Percentiles rank a stretch among this genome's conserved stretches.
phyloP scores from a whole-genome alignment of 2,113 vertebrate genomes.

The Charina bottae region DNA sequence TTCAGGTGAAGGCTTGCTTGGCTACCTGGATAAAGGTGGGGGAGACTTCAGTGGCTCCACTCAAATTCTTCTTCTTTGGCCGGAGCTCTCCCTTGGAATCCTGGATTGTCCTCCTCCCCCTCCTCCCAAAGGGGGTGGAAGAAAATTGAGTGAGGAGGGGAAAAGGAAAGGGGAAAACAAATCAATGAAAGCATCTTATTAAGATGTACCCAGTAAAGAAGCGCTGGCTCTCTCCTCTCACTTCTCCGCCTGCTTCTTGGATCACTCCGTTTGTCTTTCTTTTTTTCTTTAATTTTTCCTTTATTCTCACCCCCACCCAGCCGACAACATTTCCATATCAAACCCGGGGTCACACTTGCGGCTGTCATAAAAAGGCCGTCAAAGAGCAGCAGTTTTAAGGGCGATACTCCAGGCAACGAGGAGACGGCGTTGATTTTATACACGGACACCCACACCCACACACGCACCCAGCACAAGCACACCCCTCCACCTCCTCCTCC shows the following conservation, averaged over 20 bases:
- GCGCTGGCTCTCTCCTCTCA: background rate
- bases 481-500: background rate
- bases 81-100: no score
- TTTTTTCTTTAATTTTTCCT: background rate
- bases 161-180: background rate
- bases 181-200: constrained; percentile 7
- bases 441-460: background rate
- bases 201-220: background rate
- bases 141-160: constrained; percentile 3
- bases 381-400: background rate
- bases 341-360: background rate
- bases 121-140: background rate
- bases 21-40: background rate
- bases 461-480: background rate
- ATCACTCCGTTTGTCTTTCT: background rate
- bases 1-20: background rate
- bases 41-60: background rate
- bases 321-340: background rate
- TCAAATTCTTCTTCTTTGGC: background rate
- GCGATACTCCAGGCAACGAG: background rate
- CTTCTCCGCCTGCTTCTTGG: background rate
- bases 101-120: background rate
- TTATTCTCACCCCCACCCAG: background rate
- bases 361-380: constrained; percentile 1
- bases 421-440: background rate